phyloP scores from a whole-genome alignment of 2,888 invertebrate species.

The Ormyrus thymus region DNA sequence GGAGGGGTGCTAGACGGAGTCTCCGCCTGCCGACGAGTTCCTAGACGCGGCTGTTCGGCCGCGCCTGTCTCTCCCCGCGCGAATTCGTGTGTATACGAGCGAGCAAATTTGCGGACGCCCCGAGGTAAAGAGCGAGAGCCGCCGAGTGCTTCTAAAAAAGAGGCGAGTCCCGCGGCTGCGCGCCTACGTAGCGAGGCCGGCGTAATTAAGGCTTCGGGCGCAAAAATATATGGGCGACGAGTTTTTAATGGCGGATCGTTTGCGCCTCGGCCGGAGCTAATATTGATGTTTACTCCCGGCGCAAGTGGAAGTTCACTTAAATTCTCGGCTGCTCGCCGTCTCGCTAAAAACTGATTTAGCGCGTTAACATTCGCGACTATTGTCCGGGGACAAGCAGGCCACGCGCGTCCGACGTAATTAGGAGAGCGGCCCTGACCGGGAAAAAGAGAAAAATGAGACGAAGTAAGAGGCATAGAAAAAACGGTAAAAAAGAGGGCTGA shows the following conservation, averaged over 20 bases:
- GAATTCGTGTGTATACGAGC: constrained; percentile 18
- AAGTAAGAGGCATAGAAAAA: not conserved
- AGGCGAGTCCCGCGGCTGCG: too few species aligned
- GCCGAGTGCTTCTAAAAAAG: too few species aligned
- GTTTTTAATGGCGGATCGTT: too few species aligned
- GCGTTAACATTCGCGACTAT: constrained; percentile 18
- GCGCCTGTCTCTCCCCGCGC: not conserved
- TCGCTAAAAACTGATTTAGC: too few species aligned
- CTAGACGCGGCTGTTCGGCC: too few species aligned
- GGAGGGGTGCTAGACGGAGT: not conserved
- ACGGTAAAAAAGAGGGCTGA: constrained; percentile 10
- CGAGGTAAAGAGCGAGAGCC: not conserved
- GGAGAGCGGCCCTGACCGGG: not conserved
- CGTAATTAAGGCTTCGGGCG: not conserved
- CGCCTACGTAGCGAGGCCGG: not conserved
- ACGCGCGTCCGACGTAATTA: constrained; percentile 17
- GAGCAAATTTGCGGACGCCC: constrained; percentile 40
- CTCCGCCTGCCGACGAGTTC: not conserved
- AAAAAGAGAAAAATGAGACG: constrained; percentile 21
- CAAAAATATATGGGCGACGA: not conserved
- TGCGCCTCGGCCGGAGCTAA: too few species aligned
- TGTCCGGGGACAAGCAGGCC: constrained; percentile 3
- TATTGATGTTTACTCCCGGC: too few species aligned
- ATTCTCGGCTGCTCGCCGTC: too few species aligned
- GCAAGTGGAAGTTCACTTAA: not conserved